A percentile compares a stretch with the other conserved stretches of the same genome.
These are phyloP conservation scores for Holacanthus passer DNA, from an alignment of 2,113 vertebrate genomes.

Conservation along the genomic window DNA sequence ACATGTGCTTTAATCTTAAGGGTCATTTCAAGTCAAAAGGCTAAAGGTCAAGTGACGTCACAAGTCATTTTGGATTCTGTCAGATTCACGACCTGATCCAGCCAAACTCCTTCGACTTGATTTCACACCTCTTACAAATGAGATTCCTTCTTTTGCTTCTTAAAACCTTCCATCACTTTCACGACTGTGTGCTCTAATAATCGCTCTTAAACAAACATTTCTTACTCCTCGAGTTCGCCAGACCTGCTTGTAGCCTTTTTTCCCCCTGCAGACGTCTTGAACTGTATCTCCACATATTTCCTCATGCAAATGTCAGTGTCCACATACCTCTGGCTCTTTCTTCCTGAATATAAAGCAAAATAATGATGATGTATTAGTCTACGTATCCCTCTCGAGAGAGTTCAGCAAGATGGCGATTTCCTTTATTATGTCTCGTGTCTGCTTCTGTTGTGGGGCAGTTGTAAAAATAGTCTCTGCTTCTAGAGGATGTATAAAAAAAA, in stretches of 20 bases:
- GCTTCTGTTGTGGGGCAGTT: conserved; percentile 79
- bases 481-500: conserved; percentile 79
- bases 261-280: conserved; percentile 49
- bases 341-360: conserved; percentile 79
- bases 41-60: too few species aligned
- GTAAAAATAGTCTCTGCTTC: conserved; percentile 84
- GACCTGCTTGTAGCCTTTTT: conserved; percentile 22
- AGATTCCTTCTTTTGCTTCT: background rate
- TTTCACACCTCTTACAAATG: background rate
- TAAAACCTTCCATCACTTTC: conserved; percentile 36
- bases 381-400: conserved; percentile 69
- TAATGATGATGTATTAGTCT: conserved; percentile 84
- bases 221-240: conserved; percentile 10
- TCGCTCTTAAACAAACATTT: conserved; percentile 48
- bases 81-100: background rate
- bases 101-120: background rate
- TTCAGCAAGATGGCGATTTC: conserved; percentile 81
- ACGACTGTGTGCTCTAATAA: conserved; percentile 20
- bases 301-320: conserved; percentile 72
- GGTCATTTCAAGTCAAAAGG: too few species aligned
- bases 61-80: too few species aligned
- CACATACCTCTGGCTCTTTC: conserved; percentile 75
- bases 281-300: conserved; percentile 70
- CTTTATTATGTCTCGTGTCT: conserved; percentile 85
- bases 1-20: too few species aligned